Base-by-base conservation (phyloP, 2,113 vertebrate species). In the Hepsetus odoe region DNA sequence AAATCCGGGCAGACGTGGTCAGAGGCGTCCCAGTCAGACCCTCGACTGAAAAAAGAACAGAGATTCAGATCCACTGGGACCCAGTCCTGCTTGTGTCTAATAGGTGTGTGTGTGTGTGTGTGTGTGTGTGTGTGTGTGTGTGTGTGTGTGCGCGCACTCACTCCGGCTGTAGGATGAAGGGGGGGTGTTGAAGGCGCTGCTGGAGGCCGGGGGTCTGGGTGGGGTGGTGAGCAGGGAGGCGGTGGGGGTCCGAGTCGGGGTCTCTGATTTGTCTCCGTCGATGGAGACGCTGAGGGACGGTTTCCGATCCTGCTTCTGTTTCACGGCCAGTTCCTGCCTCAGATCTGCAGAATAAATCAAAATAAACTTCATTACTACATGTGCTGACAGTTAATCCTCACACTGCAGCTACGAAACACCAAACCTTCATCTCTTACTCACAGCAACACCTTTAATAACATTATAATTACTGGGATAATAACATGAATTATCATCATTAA, bases 1-100 rank as follows among this genome's bases (percentile, higher is more conserved):
- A 99, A 92, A 98, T 98, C 79, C 97, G 93, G 58, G 97, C 96
- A 0, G 97, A 96, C 0, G 96, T 96, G 0, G 96, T 99, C 40
- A 99, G 94, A 0, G 97, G 98, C 1, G 94, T 97, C 75, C 94
- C 94, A 0, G 93, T 83, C 0, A 91, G 90, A 64, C 92, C 89
- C 80, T 96, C 95, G 18, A 95, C 96, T 90, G 9, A 49, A 30
- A n/a, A 20, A 56, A 7, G 18, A 3, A 55, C 42, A 44, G 35
- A 38, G 35, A 38, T 38, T 38, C 35, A 38, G 35, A 38, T 38
- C 35, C n/a, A n/a, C n/a, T n/a, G n/a, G n/a, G n/a, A n/a, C n/a
- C n/a, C n/a, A n/a, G n/a, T n/a, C n/a, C n/a, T n/a, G n/a, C n/a
- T n/a, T n/a, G n/a, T n/a, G n/a, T n/a, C n/a, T 5, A 38, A 38